A percentile compares a stretch with the other conserved stretches of the same genome.
These are phyloP conservation scores for Apotomis capreana DNA, from an alignment of 2,888 invertebrate genomes.

Conservation along the genomic window DNA sequence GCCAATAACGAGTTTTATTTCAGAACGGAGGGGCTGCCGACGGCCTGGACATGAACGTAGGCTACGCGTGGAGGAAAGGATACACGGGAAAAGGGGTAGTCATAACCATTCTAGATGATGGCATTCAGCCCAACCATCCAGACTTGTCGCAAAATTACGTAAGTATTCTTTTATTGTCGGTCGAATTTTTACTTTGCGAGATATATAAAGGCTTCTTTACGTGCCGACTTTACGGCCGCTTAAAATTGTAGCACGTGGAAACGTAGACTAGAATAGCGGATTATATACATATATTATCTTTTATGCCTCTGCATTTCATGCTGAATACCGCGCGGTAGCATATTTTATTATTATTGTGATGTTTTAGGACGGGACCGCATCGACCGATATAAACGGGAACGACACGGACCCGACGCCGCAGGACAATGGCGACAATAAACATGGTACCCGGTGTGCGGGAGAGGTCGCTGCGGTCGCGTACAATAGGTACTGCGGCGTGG, in stretches of 20 bases:
- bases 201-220: conserved; percentile 8
- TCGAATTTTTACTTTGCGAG: conserved; percentile 15
- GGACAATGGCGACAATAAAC: conserved; percentile 99
- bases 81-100: conserved; percentile 98
- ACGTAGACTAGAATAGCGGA: background rate
- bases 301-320: conserved; percentile 5
- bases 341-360: conserved; percentile 45
- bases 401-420: conserved; percentile 99
- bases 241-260: conserved; percentile 15
- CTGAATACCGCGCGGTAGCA: conserved; percentile 4
- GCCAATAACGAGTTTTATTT: conserved; percentile 48
- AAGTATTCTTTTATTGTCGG: conserved; percentile 70
- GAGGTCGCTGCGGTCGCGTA: conserved; percentile 99
- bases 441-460: conserved; percentile 99
- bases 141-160: conserved; percentile 96
- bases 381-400: conserved; percentile 98
- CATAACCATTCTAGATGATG: conserved; percentile 98
- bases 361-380: conserved; percentile 94
- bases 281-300: conserved; percentile 4
- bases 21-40: conserved; percentile 97
- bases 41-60: conserved; percentile 98
- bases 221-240: conserved; percentile 9
- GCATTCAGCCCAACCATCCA: conserved; percentile 97
- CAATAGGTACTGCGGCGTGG: conserved; percentile 98
- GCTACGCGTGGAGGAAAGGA: conserved; percentile 96